Base-by-base conservation (phyloP, 2,113 vertebrate genomes). In the Sorex fumeus region DNA sequence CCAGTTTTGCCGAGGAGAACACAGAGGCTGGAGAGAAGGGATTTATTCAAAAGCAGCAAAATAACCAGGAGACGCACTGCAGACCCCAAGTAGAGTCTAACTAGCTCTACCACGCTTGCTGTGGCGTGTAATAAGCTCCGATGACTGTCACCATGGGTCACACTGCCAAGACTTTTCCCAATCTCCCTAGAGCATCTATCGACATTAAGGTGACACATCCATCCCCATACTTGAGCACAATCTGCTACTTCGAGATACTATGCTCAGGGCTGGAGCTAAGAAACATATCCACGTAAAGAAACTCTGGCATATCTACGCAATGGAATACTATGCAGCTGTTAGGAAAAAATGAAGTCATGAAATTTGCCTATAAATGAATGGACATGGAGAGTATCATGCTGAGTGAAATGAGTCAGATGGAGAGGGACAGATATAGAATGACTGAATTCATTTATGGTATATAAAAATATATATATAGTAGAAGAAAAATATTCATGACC, bases 1-100 rank as follows among this genome's bases (percentile, higher is more conserved):
- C 74, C 57, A 70, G 21, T 45, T 91, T 93, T 62, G 85, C 13
- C 84, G 91, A 88, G 69, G 86, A 91, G 67, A 94, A 89, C 78
- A 94, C 0, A 84, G 50, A 78, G 18, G 28, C 50, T 85, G 82
- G 6, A 91, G n/a, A 91, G 67, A 74, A 91, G 36, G n/a, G 47
- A 90, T 85, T 91, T 91, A 88, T 74, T 60, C 74, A 93, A 95
- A 78, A 40, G 43, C 64, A 81, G 6, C 34, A 82, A 91, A 93
- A 77, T 57, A 75, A 95, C 69, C 72, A 89, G 36, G 32, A 93
- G 62, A 87, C 90, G 79, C 82, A 90, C 11, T 45, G 13, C 84
- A 86, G 74, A 80, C n/a, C 62, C 86, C 67, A 88, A 83, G 67
- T 25, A 40, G 40, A 40, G 40, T 40, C 40, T 40, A 40, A 40